These are phyloP conservation scores for Himalopsyche phryganea DNA, from an alignment of 1,140 invertebrate species.

Conservation along the genomic window DNA sequence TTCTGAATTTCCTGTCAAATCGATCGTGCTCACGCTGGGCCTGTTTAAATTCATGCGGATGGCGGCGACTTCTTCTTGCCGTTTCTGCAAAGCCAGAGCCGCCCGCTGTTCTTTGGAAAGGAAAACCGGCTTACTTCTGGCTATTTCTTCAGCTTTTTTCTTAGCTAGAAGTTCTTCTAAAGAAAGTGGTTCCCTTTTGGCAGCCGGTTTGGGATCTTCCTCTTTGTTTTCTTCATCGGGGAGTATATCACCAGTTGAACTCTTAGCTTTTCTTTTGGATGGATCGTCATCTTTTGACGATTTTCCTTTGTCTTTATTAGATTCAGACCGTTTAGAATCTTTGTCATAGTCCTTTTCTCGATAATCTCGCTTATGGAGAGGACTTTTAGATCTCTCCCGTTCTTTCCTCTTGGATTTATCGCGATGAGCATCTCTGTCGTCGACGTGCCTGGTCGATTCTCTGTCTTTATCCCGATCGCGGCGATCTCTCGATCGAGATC, in stretches of 20 bases:
- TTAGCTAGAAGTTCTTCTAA: constrained; percentile 94
- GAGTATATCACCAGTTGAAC: constrained; percentile 38
- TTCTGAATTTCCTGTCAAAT: constrained; percentile 42
- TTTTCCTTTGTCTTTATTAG: constrained; percentile 39
- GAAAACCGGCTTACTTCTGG: constrained; percentile 93
- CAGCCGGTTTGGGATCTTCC: constrained; percentile 41
- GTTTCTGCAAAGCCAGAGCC: constrained; percentile 79
- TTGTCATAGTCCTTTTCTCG: constrained; percentile 41
- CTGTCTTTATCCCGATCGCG: constrained; percentile 32
- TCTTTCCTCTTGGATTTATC: constrained; percentile 40
- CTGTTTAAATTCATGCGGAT: constrained; percentile 49
- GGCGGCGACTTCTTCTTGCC: constrained; percentile 82
- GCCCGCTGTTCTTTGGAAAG: constrained; percentile 93
- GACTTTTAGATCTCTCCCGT: constrained; percentile 35
- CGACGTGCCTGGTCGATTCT: constrained; percentile 38
- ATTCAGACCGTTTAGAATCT: constrained; percentile 37
- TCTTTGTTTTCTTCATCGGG: constrained; percentile 44
- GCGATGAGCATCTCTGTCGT: constrained; percentile 39
- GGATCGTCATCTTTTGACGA: constrained; percentile 33
- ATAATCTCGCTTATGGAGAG: constrained; percentile 35
- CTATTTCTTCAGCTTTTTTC: constrained; percentile 94
- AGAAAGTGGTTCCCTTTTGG: constrained; percentile 87
- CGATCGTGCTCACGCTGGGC: constrained; percentile 46
- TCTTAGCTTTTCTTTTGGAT: constrained; percentile 51
- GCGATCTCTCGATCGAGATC: constrained; percentile 49